These are phyloP conservation scores for Baccha elongata DNA, from an alignment of 2,888 invertebrate species.

Conservation along the genomic window DNA sequence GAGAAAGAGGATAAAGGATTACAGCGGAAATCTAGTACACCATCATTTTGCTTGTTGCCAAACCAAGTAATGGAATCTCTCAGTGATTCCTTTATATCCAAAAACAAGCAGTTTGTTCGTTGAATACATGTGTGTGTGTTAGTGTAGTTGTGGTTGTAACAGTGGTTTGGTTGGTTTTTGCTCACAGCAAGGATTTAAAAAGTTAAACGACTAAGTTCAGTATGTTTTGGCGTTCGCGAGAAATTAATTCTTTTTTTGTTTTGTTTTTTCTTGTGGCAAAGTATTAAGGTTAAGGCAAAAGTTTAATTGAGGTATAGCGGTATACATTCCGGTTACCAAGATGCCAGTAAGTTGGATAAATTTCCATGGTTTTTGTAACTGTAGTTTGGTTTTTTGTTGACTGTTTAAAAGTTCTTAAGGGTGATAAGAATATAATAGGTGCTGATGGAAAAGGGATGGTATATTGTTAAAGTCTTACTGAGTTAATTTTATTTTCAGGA, in stretches of 20 bases:
- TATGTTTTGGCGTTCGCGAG: constrained; percentile 54
- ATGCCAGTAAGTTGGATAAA: constrained; percentile 47
- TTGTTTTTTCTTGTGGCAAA: background rate
- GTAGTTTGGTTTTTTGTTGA: constrained; percentile 30
- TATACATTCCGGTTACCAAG: constrained; percentile 64
- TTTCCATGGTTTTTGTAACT: constrained; percentile 20
- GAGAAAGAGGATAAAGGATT: constrained; percentile 20
- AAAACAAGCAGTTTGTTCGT: background rate
- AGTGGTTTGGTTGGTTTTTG: background rate
- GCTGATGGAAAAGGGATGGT: background rate
- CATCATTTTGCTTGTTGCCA: constrained; percentile 44
- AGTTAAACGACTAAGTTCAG: constrained; percentile 63
- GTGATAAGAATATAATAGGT: constrained; percentile 4
- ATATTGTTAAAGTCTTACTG: background rate
- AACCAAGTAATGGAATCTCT: constrained; percentile 39
- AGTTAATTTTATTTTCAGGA: constrained; percentile 38
- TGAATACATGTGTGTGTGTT: background rate
- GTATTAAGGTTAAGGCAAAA: constrained; percentile 54
- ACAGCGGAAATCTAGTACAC: constrained; percentile 17
- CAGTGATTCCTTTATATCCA: background rate
- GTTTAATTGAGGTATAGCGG: constrained; percentile 62
- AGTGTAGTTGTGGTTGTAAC: constrained; percentile 6
- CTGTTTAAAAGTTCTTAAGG: constrained; percentile 38
- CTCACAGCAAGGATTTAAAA: constrained; percentile 49
- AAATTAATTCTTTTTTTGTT: constrained; percentile 41